Base-by-base conservation (phyloP, 1,140 invertebrate species). In the Bicyclus anynana region DNA sequence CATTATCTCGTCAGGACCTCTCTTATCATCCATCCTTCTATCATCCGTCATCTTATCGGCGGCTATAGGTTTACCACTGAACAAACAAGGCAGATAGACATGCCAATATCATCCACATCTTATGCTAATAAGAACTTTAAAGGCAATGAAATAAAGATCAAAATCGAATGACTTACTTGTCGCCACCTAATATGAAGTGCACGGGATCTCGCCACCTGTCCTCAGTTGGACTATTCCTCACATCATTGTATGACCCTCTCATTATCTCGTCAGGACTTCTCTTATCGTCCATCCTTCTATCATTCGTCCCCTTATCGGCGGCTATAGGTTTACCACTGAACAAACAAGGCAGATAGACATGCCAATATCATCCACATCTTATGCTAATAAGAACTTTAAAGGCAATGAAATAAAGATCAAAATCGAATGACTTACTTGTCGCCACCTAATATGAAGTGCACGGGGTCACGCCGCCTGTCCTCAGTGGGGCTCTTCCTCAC, bases 391-490 rank as follows among this genome's bases (percentile, higher is more conserved):
- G n/a, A n/a, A n/a, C n/a, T n/a, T n/a, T n/a, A n/a, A n/a, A n/a
- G n/a, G n/a, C n/a, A n/a, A n/a, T n/a, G n/a, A n/a, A n/a, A n/a
- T 23, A 23, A 23, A 7, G 23, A 23, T 23, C 23, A 5, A 35
- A 35, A 10, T 10, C 2, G 2, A 40, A 7, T 40, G 16, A n/a
- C 77, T 76, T 21, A 87, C 84, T 84, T 87, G 20, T 84, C 84
- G 0, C 84, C 84, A 1, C 84, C 84, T 20, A 87, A 47, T 13
- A 81, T 58, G 35, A 87, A 87, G 17, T 84, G 76, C 16, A 85
- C 84, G 14, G 73, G 80, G 4, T 84, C 81, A 17, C 66, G 66
- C 48, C 71, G 61, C 12, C 72, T 57, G 5, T 85, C 80, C 1
- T 79, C 80, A 0, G 57, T 57, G 16, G 70, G 78, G 44, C 73